phyloP scores from a whole-genome alignment of 2,113 vertebrate genomes.

The Bufo bufo region DNA sequence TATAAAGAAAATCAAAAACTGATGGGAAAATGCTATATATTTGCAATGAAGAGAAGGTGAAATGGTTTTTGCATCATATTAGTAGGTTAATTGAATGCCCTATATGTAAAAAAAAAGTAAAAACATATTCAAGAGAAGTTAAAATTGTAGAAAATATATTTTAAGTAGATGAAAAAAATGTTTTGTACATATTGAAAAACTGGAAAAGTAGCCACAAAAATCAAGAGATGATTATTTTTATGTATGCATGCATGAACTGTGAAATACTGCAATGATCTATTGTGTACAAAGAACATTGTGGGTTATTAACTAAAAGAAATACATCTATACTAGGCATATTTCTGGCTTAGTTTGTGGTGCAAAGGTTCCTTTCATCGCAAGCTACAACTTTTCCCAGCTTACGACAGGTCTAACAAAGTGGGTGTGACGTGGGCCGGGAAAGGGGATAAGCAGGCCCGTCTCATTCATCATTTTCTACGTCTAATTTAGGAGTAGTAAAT shows the following conservation, averaged over 20 bases:
- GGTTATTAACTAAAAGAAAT: no score
- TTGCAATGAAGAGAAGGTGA: conserved; percentile 23
- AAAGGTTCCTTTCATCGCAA: no score
- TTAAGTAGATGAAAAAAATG: conserved; percentile 19
- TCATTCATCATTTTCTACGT: no score
- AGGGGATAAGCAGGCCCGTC: no score
- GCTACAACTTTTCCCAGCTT: no score
- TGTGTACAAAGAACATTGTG: not conserved
- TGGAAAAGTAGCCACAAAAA: not conserved
- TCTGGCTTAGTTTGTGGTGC: no score
- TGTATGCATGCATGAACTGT: not conserved
- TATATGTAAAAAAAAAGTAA: not conserved
- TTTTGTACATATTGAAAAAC: not conserved
- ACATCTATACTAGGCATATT: no score
- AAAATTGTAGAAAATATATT: not conserved
- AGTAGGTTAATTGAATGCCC: conserved; percentile 4
- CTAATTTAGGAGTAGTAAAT: no score
- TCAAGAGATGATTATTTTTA: not conserved
- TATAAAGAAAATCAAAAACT: conserved; percentile 8
- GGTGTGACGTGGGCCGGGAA: no score
- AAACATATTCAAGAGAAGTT: conserved; percentile 1
- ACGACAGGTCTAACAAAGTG: no score
- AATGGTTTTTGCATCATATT: not conserved
- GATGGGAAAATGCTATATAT: conserved; percentile 21
- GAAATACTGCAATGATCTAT: not conserved